phyloP scores from a whole-genome alignment of 2,888 invertebrate species.

The Callosobruchus maculatus region DNA sequence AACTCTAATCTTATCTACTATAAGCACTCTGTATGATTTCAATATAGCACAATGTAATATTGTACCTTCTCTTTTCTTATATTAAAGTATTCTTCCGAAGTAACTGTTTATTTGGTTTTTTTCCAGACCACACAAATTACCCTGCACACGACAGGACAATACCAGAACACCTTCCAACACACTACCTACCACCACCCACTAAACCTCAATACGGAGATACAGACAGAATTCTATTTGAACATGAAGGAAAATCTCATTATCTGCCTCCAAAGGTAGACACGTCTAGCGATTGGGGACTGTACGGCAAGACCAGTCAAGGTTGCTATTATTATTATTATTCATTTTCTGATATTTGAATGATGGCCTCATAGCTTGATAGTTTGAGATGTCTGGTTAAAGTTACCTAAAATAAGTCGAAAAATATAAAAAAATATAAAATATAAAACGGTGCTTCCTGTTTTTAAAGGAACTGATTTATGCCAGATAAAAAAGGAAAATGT shows the following conservation, averaged over 20 bases:
- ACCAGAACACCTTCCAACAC: conserved; percentile 8
- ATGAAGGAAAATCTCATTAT: conserved; percentile 28
- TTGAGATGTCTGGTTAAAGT: too few relatives aligned
- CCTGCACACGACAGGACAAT: background rate
- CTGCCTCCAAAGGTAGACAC: conserved; percentile 39
- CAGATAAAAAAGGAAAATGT: too few relatives aligned
- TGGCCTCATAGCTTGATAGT: background rate
- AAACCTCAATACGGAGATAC: background rate
- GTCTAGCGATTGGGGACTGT: conserved; percentile 42
- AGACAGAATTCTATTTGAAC: conserved; percentile 12
- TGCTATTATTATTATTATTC: background rate
- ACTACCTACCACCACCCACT: conserved; percentile 20
- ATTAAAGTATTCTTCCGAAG: background rate
- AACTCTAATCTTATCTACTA: background rate
- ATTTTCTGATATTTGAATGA: background rate
- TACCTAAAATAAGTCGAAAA: too few relatives aligned
- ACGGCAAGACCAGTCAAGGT: conserved; percentile 41
- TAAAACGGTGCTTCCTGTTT: too few relatives aligned
- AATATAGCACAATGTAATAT: background rate
- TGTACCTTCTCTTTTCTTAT: background rate
- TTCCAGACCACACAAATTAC: background rate
- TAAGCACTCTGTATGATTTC: background rate
- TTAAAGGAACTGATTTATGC: too few relatives aligned
- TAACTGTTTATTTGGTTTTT: background rate
- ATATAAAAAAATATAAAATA: too few relatives aligned